A percentile compares a stretch with the other conserved stretches of the same genome.
These are phyloP conservation scores for Ditylenchus dipsaci DNA, from an alignment of 1,140 invertebrate species.

Conservation along the genomic window DNA sequence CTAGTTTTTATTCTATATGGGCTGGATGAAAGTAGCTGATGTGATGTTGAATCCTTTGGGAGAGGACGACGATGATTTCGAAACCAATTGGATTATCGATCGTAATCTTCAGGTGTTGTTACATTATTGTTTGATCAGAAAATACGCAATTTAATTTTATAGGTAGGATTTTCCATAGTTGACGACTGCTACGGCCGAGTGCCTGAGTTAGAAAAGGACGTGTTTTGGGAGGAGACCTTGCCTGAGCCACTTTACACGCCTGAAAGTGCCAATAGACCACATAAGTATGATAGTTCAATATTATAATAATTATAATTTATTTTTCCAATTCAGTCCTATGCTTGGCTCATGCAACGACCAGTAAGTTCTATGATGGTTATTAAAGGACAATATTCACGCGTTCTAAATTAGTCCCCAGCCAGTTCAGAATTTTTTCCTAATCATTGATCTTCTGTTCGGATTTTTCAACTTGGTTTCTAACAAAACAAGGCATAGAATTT, in stretches of 20 bases:
- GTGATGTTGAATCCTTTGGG: slow-evolving; percentile 42
- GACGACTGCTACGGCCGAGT: slow-evolving; percentile 43
- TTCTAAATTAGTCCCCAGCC: too few relatives aligned
- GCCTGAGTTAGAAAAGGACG: slow-evolving; percentile 36
- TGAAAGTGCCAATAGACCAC: slow-evolving; percentile 32
- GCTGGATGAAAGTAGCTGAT: slow-evolving; percentile 48
- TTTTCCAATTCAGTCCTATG: neutral
- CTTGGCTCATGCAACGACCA: slow-evolving; percentile 43
- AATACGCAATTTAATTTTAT: neutral
- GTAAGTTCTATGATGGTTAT: slow-evolving; percentile 13
- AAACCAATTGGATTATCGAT: slow-evolving; percentile 50
- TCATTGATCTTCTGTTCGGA: too few relatives aligned
- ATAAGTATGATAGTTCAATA: slow-evolving; percentile 37
- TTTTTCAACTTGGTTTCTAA: too few relatives aligned
- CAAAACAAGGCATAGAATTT: too few relatives aligned
- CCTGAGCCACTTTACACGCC: slow-evolving; percentile 43
- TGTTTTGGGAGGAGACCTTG: slow-evolving; percentile 43
- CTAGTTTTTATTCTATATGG: slow-evolving; percentile 42
- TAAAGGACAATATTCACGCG: neutral
- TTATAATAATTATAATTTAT: neutral
- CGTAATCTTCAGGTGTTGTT: slow-evolving; percentile 37
- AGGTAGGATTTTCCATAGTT: slow-evolving; percentile 39
- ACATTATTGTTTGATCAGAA: neutral
- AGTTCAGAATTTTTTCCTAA: too few relatives aligned
- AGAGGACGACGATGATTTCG: slow-evolving; percentile 48